Evolutionary conservation across 1,140 invertebrate species (phyloP).

Genomic region (Pomacea maculata): DNA sequence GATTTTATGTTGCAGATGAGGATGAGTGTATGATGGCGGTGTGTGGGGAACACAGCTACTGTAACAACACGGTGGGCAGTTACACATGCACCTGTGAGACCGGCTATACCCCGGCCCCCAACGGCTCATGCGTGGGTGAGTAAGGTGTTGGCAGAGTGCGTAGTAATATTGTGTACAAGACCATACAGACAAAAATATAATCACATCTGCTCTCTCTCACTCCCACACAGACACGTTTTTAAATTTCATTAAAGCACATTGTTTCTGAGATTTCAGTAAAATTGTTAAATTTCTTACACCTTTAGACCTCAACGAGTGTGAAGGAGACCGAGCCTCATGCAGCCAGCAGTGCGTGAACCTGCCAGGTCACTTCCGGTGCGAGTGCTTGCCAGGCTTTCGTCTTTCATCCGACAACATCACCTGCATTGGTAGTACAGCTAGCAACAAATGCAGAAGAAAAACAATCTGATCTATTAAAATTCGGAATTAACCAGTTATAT

Average conservation of each 20-base stretch:
- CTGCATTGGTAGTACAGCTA: constrained; percentile 22
- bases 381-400: constrained; percentile 79
- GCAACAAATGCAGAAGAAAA: too few species aligned
- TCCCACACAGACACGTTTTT: too few species aligned
- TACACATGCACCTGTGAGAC: constrained; percentile 26
- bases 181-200: too few species aligned
- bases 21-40: constrained; percentile 22
- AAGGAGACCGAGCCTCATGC: constrained; percentile 70
- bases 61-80: constrained; percentile 30
- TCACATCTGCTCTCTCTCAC: too few species aligned
- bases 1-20: constrained; percentile 16
- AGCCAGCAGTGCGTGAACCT: constrained; percentile 85
- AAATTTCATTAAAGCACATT: too few species aligned
- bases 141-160: not conserved
- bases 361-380: constrained; percentile 83
- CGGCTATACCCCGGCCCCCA: not conserved
- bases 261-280: too few species aligned
- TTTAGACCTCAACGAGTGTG: constrained; percentile 26
- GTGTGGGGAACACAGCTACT: constrained; percentile 17
- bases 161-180: too few species aligned
- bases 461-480: too few species aligned
- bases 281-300: too few species aligned
- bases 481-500: too few species aligned
- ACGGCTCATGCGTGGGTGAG: constrained; percentile 25
- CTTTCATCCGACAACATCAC: constrained; percentile 21